Evolutionary conservation across 2,888 invertebrate genomes (phyloP).

Genomic region (Apomyelois bistriatella): DNA sequence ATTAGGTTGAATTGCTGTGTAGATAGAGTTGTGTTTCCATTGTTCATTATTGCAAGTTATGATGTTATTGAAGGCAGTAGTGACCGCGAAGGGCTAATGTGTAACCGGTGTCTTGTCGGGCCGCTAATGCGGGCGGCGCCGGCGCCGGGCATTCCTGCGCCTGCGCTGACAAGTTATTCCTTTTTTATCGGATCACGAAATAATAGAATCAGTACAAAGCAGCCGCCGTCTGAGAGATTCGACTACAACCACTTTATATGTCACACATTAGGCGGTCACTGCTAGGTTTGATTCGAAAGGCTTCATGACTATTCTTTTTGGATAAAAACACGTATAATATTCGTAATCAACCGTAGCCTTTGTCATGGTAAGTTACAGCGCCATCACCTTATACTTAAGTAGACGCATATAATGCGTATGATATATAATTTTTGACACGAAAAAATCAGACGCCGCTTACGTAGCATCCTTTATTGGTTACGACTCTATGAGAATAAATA

Average conservation of each 20-base stretch:
- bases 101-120: slow-evolving; percentile 51
- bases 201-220: slow-evolving; percentile 70
- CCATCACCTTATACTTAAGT: no score
- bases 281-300: neutral
- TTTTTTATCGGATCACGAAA: slow-evolving; percentile 73
- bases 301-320: neutral
- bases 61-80: neutral
- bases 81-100: slow-evolving; percentile 14
- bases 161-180: slow-evolving; percentile 37
- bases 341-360: no score
- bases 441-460: no score
- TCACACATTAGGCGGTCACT: slow-evolving; percentile 1
- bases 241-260: slow-evolving; percentile 4
- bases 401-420: no score
- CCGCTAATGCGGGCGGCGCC: slow-evolving; percentile 74
- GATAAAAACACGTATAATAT: no score
- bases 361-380: no score
- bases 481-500: no score
- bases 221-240: slow-evolving; percentile 35
- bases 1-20: neutral
- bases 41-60: neutral
- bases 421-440: no score
- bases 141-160: slow-evolving; percentile 48
- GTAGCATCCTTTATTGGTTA: no score
- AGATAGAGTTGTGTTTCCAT: neutral